Conservation (phyloP, 64 coral and sea anemone species). For the Pocillopora damicornis region DNA sequence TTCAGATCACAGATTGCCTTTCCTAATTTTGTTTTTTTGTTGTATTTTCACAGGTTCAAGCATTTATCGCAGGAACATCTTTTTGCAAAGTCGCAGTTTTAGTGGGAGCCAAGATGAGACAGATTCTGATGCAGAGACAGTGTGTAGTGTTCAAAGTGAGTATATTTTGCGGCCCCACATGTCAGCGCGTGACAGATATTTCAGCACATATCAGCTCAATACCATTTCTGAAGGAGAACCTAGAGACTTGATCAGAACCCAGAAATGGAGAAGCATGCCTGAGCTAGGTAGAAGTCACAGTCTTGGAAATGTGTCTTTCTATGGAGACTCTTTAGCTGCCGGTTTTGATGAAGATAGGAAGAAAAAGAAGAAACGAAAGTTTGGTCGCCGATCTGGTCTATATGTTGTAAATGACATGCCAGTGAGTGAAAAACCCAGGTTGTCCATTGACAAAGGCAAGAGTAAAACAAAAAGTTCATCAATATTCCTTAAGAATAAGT, state of each 20-base stretch:
- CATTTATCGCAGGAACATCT: conserved; percentile 44
- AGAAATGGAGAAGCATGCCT: conserved; percentile 53
- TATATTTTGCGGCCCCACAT: conserved; percentile 40
- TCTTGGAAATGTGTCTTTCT: conserved; percentile 10
- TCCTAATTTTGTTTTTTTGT: neutral
- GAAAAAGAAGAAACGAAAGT: conserved; percentile 50
- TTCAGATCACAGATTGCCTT: neutral
- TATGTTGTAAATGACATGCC: conserved; percentile 87
- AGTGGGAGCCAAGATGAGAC: conserved; percentile 46
- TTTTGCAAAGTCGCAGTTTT: conserved; percentile 17
- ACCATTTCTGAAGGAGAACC: conserved; percentile 6
- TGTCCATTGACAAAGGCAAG: conserved; percentile 39
- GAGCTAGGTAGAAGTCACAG: conserved; percentile 39
- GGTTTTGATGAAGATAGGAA: conserved; percentile 50
- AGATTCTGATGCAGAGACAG: conserved; percentile 54
- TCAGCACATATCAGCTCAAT: conserved; percentile 60
- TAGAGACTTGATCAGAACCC: conserved; percentile 9
- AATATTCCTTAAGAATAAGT: conserved; percentile 57
- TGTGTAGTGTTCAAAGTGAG: conserved; percentile 53
- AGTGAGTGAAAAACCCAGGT: conserved; percentile 68
- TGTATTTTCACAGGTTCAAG: conserved; percentile 34
- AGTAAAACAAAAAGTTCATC: conserved; percentile 49
- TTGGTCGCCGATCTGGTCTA: conserved; percentile 84
- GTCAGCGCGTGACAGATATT: conserved; percentile 38
- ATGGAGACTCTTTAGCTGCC: conserved; percentile 6